Conservation (phyloP, 35 echinoderm and acorn worm genomes). For the Patiria miniata region DNA sequence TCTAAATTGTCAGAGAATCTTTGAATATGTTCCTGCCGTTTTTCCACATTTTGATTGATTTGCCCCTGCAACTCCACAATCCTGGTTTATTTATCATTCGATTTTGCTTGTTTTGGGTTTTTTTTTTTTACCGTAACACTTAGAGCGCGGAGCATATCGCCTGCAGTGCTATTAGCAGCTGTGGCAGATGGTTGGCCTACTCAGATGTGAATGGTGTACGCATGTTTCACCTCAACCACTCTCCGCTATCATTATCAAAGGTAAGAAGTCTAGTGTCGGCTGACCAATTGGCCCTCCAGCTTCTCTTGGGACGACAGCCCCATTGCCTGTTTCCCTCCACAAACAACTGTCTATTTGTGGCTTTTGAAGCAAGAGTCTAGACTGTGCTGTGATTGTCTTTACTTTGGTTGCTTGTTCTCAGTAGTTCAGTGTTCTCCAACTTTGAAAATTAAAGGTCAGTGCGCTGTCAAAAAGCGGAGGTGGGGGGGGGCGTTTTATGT, state of each 20-base stretch:
- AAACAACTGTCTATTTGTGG: background rate
- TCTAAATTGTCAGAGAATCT: too few species aligned
- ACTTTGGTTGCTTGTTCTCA: too few species aligned
- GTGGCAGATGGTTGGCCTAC: slow-evolving; percentile 90
- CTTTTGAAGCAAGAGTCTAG: background rate
- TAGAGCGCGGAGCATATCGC: slow-evolving; percentile 82
- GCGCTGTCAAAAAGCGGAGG: too few species aligned
- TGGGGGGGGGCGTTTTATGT: too few species aligned
- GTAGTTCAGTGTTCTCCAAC: too few species aligned
- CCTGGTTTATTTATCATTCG: slow-evolving; percentile 11
- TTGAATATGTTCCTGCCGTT: background rate
- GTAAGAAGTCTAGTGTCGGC: slow-evolving; percentile 25
- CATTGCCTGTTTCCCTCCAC: background rate
- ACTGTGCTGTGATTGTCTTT: background rate
- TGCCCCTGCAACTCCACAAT: background rate
- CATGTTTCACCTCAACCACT: slow-evolving; percentile 67
- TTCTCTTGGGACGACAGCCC: background rate
- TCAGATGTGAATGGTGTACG: slow-evolving; percentile 82
- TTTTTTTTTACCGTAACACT: background rate
- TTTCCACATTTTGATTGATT: too few species aligned
- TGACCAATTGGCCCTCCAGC: too few species aligned
- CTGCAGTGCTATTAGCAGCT: slow-evolving; percentile 79
- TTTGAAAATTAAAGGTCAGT: too few species aligned
- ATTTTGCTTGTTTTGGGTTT: slow-evolving; percentile 8
- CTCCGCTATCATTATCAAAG: slow-evolving; percentile 55